A percentile compares a stretch with the other conserved stretches of the same genome.
These are phyloP conservation scores for Callithrix jacchus DNA, from an alignment of 2,113 vertebrate species.

Conservation along the genomic window DNA sequence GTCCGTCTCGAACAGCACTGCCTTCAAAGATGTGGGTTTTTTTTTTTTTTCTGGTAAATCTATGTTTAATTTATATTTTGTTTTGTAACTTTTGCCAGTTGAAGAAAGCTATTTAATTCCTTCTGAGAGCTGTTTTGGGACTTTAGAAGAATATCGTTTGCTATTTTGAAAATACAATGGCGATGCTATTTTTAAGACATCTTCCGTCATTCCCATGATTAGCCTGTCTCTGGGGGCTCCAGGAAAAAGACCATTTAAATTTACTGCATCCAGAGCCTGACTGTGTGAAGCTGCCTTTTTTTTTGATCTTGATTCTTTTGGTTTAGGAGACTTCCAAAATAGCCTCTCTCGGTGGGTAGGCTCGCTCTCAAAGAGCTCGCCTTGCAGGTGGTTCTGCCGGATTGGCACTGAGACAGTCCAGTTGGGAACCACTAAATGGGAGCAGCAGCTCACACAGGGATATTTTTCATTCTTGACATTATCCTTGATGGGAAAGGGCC, in stretches of 20 bases:
- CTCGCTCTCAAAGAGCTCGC: background rate
- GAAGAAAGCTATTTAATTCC: background rate
- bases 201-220: slow-evolving; percentile 23
- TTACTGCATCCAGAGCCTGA: background rate
- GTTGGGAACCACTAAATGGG: background rate
- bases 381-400: background rate
- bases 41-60: background rate
- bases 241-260: slow-evolving; percentile 20
- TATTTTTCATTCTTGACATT: background rate
- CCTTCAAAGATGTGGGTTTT: background rate
- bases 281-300: background rate
- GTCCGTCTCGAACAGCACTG: background rate
- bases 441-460: background rate
- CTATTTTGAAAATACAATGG: slow-evolving; percentile 56
- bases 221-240: slow-evolving; percentile 45
- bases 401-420: background rate
- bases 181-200: slow-evolving; percentile 54
- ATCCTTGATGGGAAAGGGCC: background rate
- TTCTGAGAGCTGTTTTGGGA: slow-evolving; percentile 17
- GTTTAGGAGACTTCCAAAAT: slow-evolving; percentile 8
- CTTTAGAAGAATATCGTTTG: slow-evolving; percentile 28
- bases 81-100: slow-evolving; percentile 26
- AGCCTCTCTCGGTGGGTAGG: background rate
- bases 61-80: slow-evolving; percentile 40
- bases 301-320: background rate